phyloP scores from a whole-genome alignment of 2,113 vertebrate genomes.

The Zosterops hypoxanthus region DNA sequence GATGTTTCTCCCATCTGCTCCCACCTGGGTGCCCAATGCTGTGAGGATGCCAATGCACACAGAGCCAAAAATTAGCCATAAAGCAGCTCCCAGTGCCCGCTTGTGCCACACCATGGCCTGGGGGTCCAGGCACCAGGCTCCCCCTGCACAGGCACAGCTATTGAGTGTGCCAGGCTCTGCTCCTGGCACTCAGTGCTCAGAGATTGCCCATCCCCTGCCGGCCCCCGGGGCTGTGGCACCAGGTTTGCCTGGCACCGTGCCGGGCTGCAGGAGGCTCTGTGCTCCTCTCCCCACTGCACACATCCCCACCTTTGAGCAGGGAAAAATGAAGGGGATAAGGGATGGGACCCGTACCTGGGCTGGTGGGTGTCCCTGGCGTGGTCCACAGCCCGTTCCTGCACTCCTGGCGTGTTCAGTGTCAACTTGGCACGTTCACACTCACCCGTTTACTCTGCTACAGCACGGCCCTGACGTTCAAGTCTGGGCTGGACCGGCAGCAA shows the following conservation, averaged over 20 bases:
- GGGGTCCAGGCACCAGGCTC: rapidly evolving
- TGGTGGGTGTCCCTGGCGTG: not conserved
- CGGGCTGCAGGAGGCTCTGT: rapidly evolving
- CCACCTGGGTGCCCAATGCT: not conserved
- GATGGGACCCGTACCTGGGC: not conserved
- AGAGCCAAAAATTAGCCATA: rapidly evolving
- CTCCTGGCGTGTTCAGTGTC: rapidly evolving
- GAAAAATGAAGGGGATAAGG: not conserved
- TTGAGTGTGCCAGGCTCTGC: not conserved
- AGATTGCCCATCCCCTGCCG: not conserved
- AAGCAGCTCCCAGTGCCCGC: not conserved
- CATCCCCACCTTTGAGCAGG: rapidly evolving
- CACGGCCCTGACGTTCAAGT: constrained; percentile 10
- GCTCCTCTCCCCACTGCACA: rapidly evolving
- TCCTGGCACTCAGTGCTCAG: not conserved
- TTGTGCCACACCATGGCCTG: rapidly evolving
- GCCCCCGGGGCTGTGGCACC: rapidly evolving
- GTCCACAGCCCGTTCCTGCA: not conserved
- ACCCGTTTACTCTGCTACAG: not conserved
- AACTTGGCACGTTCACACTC: not conserved
- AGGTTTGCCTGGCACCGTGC: rapidly evolving
- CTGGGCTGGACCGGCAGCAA: constrained; percentile 43
- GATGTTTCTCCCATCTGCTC: not conserved
- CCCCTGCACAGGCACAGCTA: rapidly evolving
- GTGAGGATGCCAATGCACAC: not conserved